These are phyloP conservation scores for Formica selysi DNA, from an alignment of 1,140 invertebrate genomes.

Conservation along the genomic window DNA sequence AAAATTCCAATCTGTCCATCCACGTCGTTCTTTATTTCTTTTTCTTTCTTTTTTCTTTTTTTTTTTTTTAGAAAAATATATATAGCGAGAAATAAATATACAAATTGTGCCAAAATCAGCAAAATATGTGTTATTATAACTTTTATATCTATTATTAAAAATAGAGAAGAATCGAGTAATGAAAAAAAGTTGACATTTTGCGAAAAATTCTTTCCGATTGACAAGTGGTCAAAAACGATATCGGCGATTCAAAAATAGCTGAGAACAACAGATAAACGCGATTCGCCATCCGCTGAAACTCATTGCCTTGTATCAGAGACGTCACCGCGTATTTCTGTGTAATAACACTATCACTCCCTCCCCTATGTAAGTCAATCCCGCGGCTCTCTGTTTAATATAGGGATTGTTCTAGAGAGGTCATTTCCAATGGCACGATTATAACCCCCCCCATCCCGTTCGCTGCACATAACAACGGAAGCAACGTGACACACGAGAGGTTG, in stretches of 20 bases:
- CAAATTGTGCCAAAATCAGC: background rate
- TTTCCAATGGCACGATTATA: conserved; percentile 22
- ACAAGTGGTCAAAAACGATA: conserved; percentile 13
- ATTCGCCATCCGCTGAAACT: background rate
- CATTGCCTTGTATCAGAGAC: background rate
- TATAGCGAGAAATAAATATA: background rate
- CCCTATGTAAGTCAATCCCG: background rate
- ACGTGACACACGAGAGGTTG: conserved; percentile 51
- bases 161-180: background rate
- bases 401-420: conserved; percentile 42
- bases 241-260: background rate
- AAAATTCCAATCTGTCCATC: conserved; percentile 22
- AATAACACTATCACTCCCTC: background rate
- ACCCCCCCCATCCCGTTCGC: background rate
- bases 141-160: background rate
- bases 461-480: background rate
- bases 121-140: background rate
- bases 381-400: conserved; percentile 12
- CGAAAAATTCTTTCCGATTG: background rate
- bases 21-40: background rate
- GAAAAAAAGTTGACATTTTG: background rate
- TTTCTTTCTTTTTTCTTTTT: background rate
- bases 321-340: background rate
- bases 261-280: conserved; percentile 8
- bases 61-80: too few species aligned